Evolutionary conservation across 2,113 vertebrate genomes (phyloP).

Genomic region (Saccopteryx bilineata): DNA sequence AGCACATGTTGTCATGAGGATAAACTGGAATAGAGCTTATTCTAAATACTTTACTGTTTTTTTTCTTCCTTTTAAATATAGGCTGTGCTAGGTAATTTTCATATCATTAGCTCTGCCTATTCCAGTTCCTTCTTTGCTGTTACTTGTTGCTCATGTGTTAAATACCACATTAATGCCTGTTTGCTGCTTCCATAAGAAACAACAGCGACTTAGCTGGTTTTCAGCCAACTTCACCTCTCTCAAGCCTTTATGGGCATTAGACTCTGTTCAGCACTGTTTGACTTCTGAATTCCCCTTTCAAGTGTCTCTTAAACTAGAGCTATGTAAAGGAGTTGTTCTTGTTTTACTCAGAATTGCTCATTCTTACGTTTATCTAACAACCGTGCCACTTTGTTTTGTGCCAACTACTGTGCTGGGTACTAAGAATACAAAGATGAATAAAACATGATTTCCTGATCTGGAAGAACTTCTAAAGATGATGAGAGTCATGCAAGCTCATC

Average conservation of each 20-base stretch:
- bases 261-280: not conserved
- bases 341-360: conserved; percentile 26
- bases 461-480: conserved; percentile 47
- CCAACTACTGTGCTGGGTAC: not conserved
- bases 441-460: conserved; percentile 19
- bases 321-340: not conserved
- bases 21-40: conserved; percentile 19
- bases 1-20: not conserved
- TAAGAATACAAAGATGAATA: conserved; percentile 53
- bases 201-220: conserved; percentile 33
- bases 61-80: conserved; percentile 45
- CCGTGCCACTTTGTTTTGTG: conserved; percentile 23
- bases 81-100: conserved; percentile 33
- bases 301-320: not conserved
- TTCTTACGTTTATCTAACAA: not conserved
- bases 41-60: conserved; percentile 42
- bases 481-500: not conserved
- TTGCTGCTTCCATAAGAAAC: conserved; percentile 52
- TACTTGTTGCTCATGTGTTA: conserved; percentile 65
- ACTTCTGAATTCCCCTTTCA: not conserved
- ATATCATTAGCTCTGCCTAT: conserved; percentile 19
- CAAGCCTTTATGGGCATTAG: not conserved
- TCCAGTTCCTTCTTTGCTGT: conserved; percentile 61
- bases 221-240: not conserved
- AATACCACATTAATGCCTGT: conserved; percentile 60